Percentiles rank a stretch among this genome's conserved stretches.
Evolutionary conservation across 2,113 vertebrate species (phyloP).

Genomic region (Machaerirhynchus nigripectus): DNA sequence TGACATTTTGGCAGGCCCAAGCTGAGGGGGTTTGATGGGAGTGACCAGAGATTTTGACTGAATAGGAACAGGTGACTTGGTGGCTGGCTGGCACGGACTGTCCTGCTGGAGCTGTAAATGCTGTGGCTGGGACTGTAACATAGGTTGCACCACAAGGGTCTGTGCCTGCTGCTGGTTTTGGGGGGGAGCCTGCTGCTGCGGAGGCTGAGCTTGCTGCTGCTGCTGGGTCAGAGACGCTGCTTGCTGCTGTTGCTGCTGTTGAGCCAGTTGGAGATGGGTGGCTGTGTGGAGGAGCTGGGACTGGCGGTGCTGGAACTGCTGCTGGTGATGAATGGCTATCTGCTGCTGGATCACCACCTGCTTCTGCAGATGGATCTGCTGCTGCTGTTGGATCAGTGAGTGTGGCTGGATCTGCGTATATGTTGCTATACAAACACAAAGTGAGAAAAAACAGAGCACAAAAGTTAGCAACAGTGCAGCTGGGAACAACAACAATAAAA

Average conservation of each 20-base stretch:
- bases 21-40: slow-evolving; percentile 75
- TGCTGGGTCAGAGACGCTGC: slow-evolving; percentile 65
- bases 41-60: slow-evolving; percentile 85
- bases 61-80: slow-evolving; percentile 85
- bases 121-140: slow-evolving; percentile 83
- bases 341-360: slow-evolving; percentile 84
- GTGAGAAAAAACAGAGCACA: background rate
- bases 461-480: background rate
- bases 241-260: slow-evolving; percentile 78
- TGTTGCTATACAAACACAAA: slow-evolving; percentile 47
- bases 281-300: slow-evolving; percentile 91
- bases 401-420: slow-evolving; percentile 85
- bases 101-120: slow-evolving; percentile 72
- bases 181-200: slow-evolving; percentile 57
- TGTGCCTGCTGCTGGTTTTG: slow-evolving; percentile 79
- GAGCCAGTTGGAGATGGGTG: slow-evolving; percentile 81
- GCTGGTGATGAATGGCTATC: slow-evolving; percentile 82
- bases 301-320: slow-evolving; percentile 87
- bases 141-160: slow-evolving; percentile 93
- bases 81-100: slow-evolving; percentile 46
- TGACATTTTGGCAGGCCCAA: slow-evolving; percentile 73
- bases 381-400: slow-evolving; percentile 82
- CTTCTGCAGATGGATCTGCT: slow-evolving; percentile 83
- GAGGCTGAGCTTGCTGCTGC: slow-evolving; percentile 75
- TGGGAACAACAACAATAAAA: background rate